Evolutionary conservation across 2,113 vertebrate genomes (phyloP).

Genomic region (Uropsilus gracilis): DNA sequence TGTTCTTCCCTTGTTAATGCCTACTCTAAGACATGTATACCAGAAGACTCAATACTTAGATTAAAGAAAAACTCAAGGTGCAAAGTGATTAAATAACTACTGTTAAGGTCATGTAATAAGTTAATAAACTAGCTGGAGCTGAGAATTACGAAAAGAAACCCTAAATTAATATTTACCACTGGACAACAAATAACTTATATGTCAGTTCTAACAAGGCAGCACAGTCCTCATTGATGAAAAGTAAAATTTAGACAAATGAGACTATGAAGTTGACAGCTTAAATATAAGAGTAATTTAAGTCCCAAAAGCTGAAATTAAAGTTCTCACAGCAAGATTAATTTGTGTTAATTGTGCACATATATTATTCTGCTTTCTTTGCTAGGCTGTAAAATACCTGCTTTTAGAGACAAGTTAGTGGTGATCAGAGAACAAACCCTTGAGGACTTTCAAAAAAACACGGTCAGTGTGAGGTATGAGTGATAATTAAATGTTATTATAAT

Average conservation of each 20-base stretch:
- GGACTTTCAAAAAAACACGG: neutral
- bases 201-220: neutral
- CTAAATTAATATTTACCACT: neutral
- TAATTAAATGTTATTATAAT: conserved; percentile 41
- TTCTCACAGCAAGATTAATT: conserved; percentile 39
- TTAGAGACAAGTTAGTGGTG: conserved; percentile 4
- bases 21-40: neutral
- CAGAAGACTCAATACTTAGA: neutral
- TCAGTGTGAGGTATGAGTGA: conserved; percentile 7
- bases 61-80: neutral
- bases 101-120: neutral
- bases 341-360: conserved; percentile 20
- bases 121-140: conserved; percentile 32
- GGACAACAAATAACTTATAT: neutral
- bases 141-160: conserved; percentile 5
- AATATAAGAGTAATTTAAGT: conserved; percentile 45
- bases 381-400: conserved; percentile 17
- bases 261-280: neutral
- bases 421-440: neutral
- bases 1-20: neutral
- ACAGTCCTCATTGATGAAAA: neutral
- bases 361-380: conserved; percentile 44
- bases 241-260: conserved; percentile 39
- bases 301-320: conserved; percentile 22
- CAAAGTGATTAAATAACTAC: conserved; percentile 3